Base-by-base conservation (phyloP, 2,113 vertebrate species). In the Corythornis vintsioides region DNA sequence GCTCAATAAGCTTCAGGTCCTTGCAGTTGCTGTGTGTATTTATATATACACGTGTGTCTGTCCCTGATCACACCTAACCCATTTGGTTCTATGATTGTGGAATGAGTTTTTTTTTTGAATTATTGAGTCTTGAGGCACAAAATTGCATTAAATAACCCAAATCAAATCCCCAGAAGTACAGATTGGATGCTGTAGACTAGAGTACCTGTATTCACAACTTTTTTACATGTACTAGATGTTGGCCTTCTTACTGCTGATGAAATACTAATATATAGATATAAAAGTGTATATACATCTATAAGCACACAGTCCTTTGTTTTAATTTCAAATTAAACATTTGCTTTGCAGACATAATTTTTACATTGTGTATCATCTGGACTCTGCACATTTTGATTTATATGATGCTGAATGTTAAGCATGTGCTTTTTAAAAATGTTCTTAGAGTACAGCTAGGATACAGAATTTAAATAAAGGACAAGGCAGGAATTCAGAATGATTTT, bases 31-130 rank as follows among this genome's bases (percentile, higher is more conserved):
- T 56, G 3, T 35, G 25, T 47, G 11, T 31, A 31, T 43, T 10
- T 7, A 2, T 6, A 2, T 47, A 13, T 17, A 5, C 26, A 52
- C 4, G 2, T 2, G 42, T 25, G 10, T 4, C 6, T 5, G 5
- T 8, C 24, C 13, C 31, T 69, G 26, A 45, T 45, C 29, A 7
- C 20, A 55, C 40, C 45, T 45, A 76, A 42, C 13, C 13, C 21
- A 2, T 14, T 28, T n/a, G 9, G 38, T 50, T 84, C 29, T 24
- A 0, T 35, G 60, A 35, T 33, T 42, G 31, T 16, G 8, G 72
- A 83, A 53, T 28, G 5, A 88, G 35, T 56, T 67, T 67, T 43
- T 67, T 43, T n/a, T 60, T 71, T 64, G 76, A 64, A 17, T 74
- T 70, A 13, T 2, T 35, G n/a, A 70, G 28, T 61, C 28, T 13